phyloP scores from a whole-genome alignment of 1,140 invertebrate genomes.

The Philopotamus ludificatus region DNA sequence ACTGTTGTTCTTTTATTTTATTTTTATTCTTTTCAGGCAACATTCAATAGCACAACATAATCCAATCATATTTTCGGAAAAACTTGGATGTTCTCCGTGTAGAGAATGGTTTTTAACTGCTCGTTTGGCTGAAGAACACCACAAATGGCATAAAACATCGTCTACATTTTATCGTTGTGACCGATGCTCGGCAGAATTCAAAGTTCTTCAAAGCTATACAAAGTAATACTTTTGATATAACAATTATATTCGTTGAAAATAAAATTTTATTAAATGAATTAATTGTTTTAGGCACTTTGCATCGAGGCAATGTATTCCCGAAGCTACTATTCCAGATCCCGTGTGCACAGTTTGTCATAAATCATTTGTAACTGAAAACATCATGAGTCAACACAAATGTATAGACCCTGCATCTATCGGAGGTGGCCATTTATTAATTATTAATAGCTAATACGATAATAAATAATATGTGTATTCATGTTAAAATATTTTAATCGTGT shows the following conservation, averaged over 20 bases:
- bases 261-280: not conserved
- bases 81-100: constrained; percentile 43
- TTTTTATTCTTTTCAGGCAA: constrained; percentile 17
- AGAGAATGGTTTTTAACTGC: constrained; percentile 41
- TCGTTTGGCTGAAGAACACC: constrained; percentile 41
- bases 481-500: constrained; percentile 14
- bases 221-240: constrained; percentile 29
- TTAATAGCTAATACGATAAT: too few species aligned
- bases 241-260: not conserved
- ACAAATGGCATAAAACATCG: constrained; percentile 35
- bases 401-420: constrained; percentile 40
- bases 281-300: constrained; percentile 41
- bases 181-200: constrained; percentile 40
- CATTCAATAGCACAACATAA: constrained; percentile 22
- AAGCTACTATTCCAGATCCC: constrained; percentile 40
- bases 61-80: constrained; percentile 11
- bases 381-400: constrained; percentile 42
- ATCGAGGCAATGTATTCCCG: constrained; percentile 39
- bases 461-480: too few species aligned
- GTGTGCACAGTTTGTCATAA: constrained; percentile 43
- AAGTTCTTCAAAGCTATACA: constrained; percentile 29
- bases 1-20: not conserved
- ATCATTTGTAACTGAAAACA: constrained; percentile 40
- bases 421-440: constrained; percentile 27
- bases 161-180: constrained; percentile 42